Conservation (phyloP, 2,888 invertebrate genomes). For the Lissonota sp. region DNA sequence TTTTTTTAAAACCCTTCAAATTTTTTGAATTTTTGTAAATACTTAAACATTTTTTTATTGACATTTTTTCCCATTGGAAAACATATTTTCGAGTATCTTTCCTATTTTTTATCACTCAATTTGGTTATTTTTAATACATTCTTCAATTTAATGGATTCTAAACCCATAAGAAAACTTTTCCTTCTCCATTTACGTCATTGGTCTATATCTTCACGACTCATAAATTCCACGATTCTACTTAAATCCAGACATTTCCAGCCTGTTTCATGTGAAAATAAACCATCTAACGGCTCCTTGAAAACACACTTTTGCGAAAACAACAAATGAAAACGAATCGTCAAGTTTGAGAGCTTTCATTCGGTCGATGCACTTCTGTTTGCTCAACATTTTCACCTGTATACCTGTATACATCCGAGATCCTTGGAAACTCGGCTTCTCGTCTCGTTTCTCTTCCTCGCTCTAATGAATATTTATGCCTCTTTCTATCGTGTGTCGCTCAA, state of each 20-base stretch:
- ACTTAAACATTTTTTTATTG: background rate
- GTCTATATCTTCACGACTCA: background rate
- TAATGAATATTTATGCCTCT: conserved; percentile 75
- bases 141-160: too few relatives aligned
- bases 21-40: background rate
- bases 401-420: background rate
- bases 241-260: background rate
- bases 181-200: conserved; percentile 21
- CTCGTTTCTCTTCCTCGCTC: conserved; percentile 54
- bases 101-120: too few relatives aligned
- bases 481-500: conserved; percentile 64
- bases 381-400: background rate
- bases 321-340: conserved; percentile 26
- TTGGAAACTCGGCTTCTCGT: conserved; percentile 1
- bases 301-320: conserved; percentile 14
- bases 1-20: too few relatives aligned
- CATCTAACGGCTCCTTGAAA: background rate
- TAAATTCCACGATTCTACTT: too few relatives aligned
- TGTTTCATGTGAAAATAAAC: conserved; percentile 13
- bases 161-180: background rate
- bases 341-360: conserved; percentile 37
- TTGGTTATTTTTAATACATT: too few relatives aligned
- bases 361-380: conserved; percentile 15
- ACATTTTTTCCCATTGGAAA: background rate
- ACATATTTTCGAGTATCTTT: too few relatives aligned